Evolutionary conservation across 1,140 invertebrate species (phyloP).

Genomic region (Conus betulinus): DNA sequence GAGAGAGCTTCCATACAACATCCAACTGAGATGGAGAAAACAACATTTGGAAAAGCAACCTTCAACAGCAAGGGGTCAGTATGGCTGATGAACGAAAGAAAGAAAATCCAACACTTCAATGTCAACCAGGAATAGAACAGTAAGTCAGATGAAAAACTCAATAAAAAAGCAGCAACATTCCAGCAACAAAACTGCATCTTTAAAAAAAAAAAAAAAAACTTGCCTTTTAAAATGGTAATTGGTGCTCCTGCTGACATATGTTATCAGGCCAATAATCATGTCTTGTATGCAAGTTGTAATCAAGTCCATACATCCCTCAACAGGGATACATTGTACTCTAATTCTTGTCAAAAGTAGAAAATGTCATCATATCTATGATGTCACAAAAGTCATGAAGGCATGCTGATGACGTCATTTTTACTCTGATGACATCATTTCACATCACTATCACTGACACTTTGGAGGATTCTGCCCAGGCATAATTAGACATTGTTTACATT

Average conservation of each 20-base stretch:
- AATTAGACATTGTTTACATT: too few relatives aligned
- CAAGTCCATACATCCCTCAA: not conserved
- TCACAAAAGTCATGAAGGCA: not conserved
- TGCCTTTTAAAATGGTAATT: too few relatives aligned
- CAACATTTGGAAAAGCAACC: too few relatives aligned
- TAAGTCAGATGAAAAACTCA: not conserved
- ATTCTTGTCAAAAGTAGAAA: not conserved
- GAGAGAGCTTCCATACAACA: too few relatives aligned
- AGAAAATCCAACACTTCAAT: too few relatives aligned
- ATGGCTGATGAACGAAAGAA: too few relatives aligned
- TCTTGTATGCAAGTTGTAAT: not conserved
- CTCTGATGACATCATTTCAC: not conserved
- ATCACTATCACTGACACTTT: not conserved
- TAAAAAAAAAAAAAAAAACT: too few relatives aligned
- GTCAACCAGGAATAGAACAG: not conserved
- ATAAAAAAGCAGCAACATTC: not conserved
- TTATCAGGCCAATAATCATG: too few relatives aligned
- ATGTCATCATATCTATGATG: not conserved
- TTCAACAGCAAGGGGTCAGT: too few relatives aligned
- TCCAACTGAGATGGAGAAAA: too few relatives aligned
- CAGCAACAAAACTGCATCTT: not conserved
- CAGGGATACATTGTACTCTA: not conserved
- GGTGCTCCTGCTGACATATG: too few relatives aligned
- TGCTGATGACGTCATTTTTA: not conserved
- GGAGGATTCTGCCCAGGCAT: too few relatives aligned